Evolutionary conservation across 2,797 vertebrate genomes (phyloP), one percentile per base, ranked within the genome.

Genomic region (Trichosurus vulpecula): DNA sequence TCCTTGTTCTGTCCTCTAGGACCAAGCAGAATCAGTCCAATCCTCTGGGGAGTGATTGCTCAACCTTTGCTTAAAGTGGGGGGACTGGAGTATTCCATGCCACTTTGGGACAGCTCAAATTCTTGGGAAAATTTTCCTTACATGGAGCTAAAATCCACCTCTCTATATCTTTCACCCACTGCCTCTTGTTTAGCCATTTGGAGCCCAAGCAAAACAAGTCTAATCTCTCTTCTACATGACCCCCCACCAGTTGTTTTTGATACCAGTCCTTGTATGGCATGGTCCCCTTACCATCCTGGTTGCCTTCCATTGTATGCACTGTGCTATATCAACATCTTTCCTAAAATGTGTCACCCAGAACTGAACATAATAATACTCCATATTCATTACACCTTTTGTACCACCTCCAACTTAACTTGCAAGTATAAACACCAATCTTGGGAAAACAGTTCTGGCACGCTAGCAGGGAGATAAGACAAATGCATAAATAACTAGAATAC

Each of bases 401-500:
- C 74, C 74, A 87, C 74, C 74, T 87, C 74, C 25, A 51, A 87
- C 74, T 87, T 51, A 47, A 87, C 74, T 87, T 87, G 74, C 41
- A 87, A 87, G 74, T 87, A 51, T 87, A 87, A 87, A 87, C 74
- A 87, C 74, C 74, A 51, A 27, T 87, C 74, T 87, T 51, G 74
- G 74, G 74, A 87, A 87, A 87, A 87, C 74, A 87, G 74, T 51
- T 51, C 41, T 51, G 41, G 74, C 41, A 87, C 9, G 0, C 41
- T 51, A 87, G 41, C 74, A 87, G 74, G 22, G 74, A 87, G 25
- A 51, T 87, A 87, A 87, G 74, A 87, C 41, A 87, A 87, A 87
- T 87, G 87, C 74, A 87, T 87, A 87, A 87, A 87, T 87, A 87
- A 87, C 74, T 87, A 87, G 74, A 87, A 87, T 87, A 11, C 74